Evolutionary conservation across 1,140 invertebrate species (phyloP), one percentile per base, ranked within the genome.

Genomic region (Drosophila athabasca): DNA sequence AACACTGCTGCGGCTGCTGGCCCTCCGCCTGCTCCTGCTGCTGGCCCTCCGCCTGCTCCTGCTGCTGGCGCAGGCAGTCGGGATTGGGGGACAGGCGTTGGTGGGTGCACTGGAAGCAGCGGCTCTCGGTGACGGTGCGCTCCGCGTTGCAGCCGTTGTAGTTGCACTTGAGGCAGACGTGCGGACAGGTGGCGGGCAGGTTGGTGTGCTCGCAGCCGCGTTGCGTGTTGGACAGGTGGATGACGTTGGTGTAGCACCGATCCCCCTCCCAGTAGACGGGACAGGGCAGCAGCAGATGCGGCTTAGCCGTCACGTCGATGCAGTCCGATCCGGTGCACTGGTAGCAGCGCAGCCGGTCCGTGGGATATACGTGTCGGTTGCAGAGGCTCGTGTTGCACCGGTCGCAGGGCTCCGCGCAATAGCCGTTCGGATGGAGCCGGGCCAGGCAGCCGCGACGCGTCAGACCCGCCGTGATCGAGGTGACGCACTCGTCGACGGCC

Each of bases 101-200:
- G 43, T 76, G 74, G 3, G 59, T 76, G 62, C 88, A 90, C 45
- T 83, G 65, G 0, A 90, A 57, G 15, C 89, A 90, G 9, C 51
- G 79, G 6, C 62, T 57, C 26, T 90, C 75, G 41, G 22, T 71
- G 22, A 90, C 68, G 0, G 80, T 90, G 2, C 39, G 48, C 52
- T 90, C 79, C 6, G 50, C 53, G 39, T 91, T 91, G 53, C 90
- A 91, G 5, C 84, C 90, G 26, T 90, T 87, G 50, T 79, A 83
- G 62, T 91, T 90, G 79, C 90, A 91, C 62, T 90, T 91, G 19
- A 89, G 67, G 62, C 89, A 91, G 2, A 89, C 72, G 15, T 90
- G 79, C 7, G 89, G 81, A 52, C 89, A 90, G 8, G 48, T 66
- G 0, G 2, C 29, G 0, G 84, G 75, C 17, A 80, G 52, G 62